Evolutionary conservation across 1,140 invertebrate genomes (phyloP), one percentile per base, ranked within the genome.

Genomic region (Drosophila lini): DNA sequence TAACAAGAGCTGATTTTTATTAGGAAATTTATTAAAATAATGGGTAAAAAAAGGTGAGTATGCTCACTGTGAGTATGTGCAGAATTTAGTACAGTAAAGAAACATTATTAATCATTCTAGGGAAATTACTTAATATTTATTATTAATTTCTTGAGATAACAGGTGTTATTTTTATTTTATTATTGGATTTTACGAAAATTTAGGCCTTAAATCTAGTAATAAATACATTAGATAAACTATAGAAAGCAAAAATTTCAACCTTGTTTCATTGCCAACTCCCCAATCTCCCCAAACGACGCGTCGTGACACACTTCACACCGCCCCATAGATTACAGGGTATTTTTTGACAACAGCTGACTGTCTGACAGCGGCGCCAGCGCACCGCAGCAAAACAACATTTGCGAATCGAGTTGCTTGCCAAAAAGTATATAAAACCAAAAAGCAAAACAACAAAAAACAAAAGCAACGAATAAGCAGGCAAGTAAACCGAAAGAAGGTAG

Each of bases 361-460:
- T 36, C 40, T 74, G 56, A 53, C 68, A 61, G 68, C 57, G 69
- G 70, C 69, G 69, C 69, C 69, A 74, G 57, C 57, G 57, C 70
- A 74, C 28, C 55, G 68, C 70, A 74, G 68, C 70, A 74, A 55
- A 53, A 55, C 48, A 50, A 75, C 36, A 57, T 65, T 55, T 52
- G 64, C 71, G 40, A 75, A 57, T 48, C 44, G 36, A 38, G 60
- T 50, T 41, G 53, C 53, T 58, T 75, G 73, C 71, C 71, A 75
- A 75, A 75, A 75, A 32, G 41, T 38, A 41, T 40, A 63, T 53
- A 40, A 69, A 41, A 31, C 32, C 28, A 41, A 61, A 59, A 42
- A 44, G n/a, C 34, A 52, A 60, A 60, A 45, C 19, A 55, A 25
- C 52, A 67, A 28, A 10, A 36, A 40, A 32, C 41, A 36, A 55